Evolutionary conservation across 2,797 vertebrate genomes (phyloP), one percentile per base, ranked within the genome.

Genomic region (Podarcis lilfordi): DNA sequence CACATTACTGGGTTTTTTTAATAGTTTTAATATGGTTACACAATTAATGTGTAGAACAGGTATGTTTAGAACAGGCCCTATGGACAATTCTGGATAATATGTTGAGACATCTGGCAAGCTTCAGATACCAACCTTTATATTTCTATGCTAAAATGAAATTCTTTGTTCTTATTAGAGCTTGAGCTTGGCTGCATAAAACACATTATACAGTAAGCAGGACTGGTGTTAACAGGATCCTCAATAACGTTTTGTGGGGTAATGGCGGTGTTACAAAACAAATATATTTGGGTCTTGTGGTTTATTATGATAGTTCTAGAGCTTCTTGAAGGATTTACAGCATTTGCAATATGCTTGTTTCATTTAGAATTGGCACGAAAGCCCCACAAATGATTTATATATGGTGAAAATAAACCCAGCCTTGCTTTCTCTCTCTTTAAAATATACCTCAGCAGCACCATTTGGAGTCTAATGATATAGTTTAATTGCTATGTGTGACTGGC

Each of bases 401-500:
- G 77, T 86, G 66, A 88, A 88, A 93, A 78, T 45, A 61, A 69
- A 23, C 9, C 21, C 68, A 71, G 6, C 69, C 27, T 32, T 1
- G 13, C 13, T 15, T 15, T 55, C 50, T 32, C n/a, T 32, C 17
- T 72, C 32, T 84, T 90, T 37, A 25, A 5, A 86, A 43, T 25
- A 64, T 7, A 82, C 40, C 77, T 88, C 86, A 68, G 84, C 43
- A 23, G 80, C 23, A 86, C 21, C 50, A 27, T 69, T 93, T 90
- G 10, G 59, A 80, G 25, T 89, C 92, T 85, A 87, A 88, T 84
- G 85, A 77, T 92, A 10, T 91, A 69, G 74, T 94, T 94, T 91
- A 93, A 91, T 86, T 87, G 83, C 82, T 89, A 25, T 75, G 80
- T 90, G 61, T 90, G 89, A 83, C 64, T 71, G 76, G 66, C 80